Base-by-base conservation (phyloP, 2,888 invertebrate species). In the Cheilosia variabilis region DNA sequence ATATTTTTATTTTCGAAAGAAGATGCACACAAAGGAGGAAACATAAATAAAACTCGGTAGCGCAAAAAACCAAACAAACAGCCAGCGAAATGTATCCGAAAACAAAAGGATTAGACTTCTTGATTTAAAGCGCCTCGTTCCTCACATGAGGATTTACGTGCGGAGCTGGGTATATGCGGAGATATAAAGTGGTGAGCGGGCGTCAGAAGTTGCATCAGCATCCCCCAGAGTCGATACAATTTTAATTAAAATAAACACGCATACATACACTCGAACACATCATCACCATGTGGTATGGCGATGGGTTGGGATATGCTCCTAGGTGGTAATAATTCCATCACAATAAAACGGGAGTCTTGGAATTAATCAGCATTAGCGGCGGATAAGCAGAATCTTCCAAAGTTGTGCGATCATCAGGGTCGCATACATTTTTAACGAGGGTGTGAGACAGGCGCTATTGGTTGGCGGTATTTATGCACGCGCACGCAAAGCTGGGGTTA, bases 81-180 rank as follows among this genome's bases (percentile, higher is more conserved):
- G 19, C 31, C 41, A 78, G 47, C 58, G 65, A 79, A 72, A 79
- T 72, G 71, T 58, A 71, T 72, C 34, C 34, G 50, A 79, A 79
- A 79, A 83, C 72, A 73, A 73, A 84, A 79, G 84, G 84, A 84
- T 84, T 80, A 84, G 79, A 84, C 84, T 84, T 80, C 79, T 84
- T 84, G 80, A 84, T 84, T 84, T 84, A 84, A 71, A 55, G 75
- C 75, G 53, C 55, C 53, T 62, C 73, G 58, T 69, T 45, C 63
- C 69, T 52, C 76, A 81, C 63, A 81, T 31, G 37, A 65, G 58
- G 37, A 75, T 75, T 31, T 69, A 78, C 71, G 77, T 69, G 77
- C 57, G 72, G 22, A 1, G 63, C 72, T 57, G 45, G 69, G 60
- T 73, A 79, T 71, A 71, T 75, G 80, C 75, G 65, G 80, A 65